Base-by-base conservation (phyloP, 2,113 vertebrate genomes). In the Gadus macrocephalus region DNA sequence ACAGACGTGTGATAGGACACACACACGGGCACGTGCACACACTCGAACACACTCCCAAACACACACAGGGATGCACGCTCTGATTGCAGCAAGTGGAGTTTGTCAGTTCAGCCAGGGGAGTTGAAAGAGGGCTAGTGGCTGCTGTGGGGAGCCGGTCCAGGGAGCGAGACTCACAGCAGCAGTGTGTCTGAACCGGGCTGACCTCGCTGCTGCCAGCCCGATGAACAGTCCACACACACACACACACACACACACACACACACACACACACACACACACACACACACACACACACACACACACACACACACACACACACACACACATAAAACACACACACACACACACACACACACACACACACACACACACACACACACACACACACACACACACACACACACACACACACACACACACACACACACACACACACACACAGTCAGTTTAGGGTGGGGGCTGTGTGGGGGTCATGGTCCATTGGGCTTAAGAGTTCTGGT, bases 71-170 rank as follows among this genome's bases (percentile, higher is more conserved):
- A 49, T 79, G 74, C 82, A 79, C 73, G 78, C 82, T 86, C 87
- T 86, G 87, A 88, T 90, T 83, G 78, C 79, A 81, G 87, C 87
- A 88, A 80, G 84, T 82, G 78, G 82, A 87, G 87, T 86, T 90
- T 87, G 88, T 86, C 86, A 88, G 87, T 82, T 78, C 73, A 3
- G 53, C 12, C 4, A 11, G 53, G 11, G 53, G 12, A 55, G 53
- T 55, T 55, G 4, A 31, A 31, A 9, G 42, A 49, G 42, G 42
- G 42, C 42, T 49, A 49, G 42, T 49, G 81, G 79, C 78, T 27
- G 84, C 68, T 11, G 53, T 55, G 53, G 3, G 53, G 16, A 12
- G 53, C 53, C 12, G 4, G 11, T 55, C 53, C 11, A 16, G 53
- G 8, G 16, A 55, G 53, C 53, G 53, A 16, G 53, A 55, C 53